Evolutionary conservation across 2,113 vertebrate genomes (phyloP), one percentile per base, ranked within the genome.

Genomic region (Equus przewalskii): DNA sequence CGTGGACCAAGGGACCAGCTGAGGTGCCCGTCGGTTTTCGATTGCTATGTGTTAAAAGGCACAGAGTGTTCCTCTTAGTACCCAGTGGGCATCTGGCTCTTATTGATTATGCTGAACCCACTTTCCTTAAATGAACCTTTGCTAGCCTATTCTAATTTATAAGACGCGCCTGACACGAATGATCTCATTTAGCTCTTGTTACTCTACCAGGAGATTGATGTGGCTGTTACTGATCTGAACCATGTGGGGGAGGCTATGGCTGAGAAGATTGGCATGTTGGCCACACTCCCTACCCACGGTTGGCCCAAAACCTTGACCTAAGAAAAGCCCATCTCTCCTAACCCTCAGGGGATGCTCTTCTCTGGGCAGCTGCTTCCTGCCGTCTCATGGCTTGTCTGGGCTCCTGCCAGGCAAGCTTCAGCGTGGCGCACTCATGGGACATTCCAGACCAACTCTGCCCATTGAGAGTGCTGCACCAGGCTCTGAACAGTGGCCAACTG

Each of bases 91-190:
- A 3, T 81, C 86, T 75, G 58, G 80, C 83, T 58, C 1, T 28
- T 67, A 28, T 0, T 85, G 76, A 67, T 36, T 56, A 44, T n/a
- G 10, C 58, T 75, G 81, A 84, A 70, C 56, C 58, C 26, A 8
- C 54, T 92, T 82, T 22, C 82, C 67, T 95, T 33, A 62, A 67
- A 58, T 84, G 76, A 93, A 75, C 78, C 44, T 93, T 65, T n/a
- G 2, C 88, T 44, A 41, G 88, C 36, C 80, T 91, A 0, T 75
- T 62, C 62, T 85, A 14, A 72, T 67, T 70, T 72, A 8, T 72
- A 67, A 72, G 79, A 36, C 13, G 5, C 54, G 65, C 24, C 67
- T n/a, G 51, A 78, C 1, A 1, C 28, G 41, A 82, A 36, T 46
- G 30, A 76, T 60, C 64, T 93, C 89, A 78, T 80, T 64, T 49